Base-by-base conservation (phyloP, 1,140 invertebrate genomes). In the Listronotus oregonensis region DNA sequence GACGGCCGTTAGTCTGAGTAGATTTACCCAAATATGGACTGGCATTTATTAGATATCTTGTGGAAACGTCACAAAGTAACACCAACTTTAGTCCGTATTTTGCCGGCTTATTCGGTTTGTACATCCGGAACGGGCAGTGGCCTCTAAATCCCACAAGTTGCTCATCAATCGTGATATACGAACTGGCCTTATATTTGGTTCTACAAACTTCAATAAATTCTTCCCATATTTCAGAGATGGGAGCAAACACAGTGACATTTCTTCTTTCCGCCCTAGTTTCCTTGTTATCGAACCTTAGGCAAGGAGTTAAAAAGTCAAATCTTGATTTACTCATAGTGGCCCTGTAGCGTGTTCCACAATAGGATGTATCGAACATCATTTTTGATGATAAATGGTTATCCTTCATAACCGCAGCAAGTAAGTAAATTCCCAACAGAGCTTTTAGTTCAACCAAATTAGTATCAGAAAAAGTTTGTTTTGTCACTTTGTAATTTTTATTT, bases 401-500 rank as follows among this genome's bases (percentile, higher is more conserved):
- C n/a, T n/a, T n/a, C n/a, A n/a, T n/a, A n/a, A n/a, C n/a, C n/a
- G n/a, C n/a, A n/a, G n/a, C n/a, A n/a, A n/a, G n/a, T n/a, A n/a
- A n/a, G n/a, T n/a, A n/a, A n/a, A n/a, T n/a, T n/a, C n/a, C n/a
- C n/a, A n/a, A n/a, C n/a, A n/a, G n/a, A n/a, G n/a, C n/a, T n/a
- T n/a, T n/a, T n/a, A n/a, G n/a, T n/a, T n/a, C 44, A 46, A 46
- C 44, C 44, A 46, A n/a, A 46, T 46, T 46, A 46, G 14, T 46
- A 46, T 46, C 44, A 46, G 44, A 46, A 46, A 46, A 46, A 46
- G 44, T 46, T 46, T 46, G 44, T 46, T 46, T 46, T 46, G 44
- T 46, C 44, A 46, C 7, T 46, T 12, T 46, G 44, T 46, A 46
- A 46, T 46, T 46, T 46, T 46, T 7, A 46, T 46, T 46, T 46